phyloP scores from a whole-genome alignment of 64 coral and sea anemone species.

The Montipora sp. region DNA sequence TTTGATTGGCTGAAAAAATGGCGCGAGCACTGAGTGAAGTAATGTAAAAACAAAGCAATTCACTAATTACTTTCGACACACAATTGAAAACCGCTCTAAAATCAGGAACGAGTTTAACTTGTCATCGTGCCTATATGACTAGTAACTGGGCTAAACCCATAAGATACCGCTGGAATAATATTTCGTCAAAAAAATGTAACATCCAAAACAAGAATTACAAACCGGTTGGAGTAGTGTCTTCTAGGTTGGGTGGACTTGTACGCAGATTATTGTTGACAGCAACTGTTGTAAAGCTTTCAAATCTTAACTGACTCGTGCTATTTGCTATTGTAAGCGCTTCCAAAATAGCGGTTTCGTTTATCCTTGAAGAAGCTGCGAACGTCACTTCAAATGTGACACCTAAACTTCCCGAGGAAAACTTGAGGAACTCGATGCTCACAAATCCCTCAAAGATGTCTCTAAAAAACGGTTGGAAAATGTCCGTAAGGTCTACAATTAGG shows the following conservation, averaged over 20 bases:
- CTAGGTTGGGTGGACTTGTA: neutral
- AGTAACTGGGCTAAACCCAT: too few species aligned
- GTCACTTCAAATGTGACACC: neutral
- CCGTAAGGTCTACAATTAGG: neutral
- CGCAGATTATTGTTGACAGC: neutral
- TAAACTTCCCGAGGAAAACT: conserved; percentile 11
- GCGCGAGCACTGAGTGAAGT: too few species aligned
- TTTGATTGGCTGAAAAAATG: too few species aligned
- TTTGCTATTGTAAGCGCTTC: neutral
- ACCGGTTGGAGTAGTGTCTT: neutral
- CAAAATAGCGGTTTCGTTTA: neutral
- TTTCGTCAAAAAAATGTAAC: too few species aligned
- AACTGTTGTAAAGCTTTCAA: neutral
- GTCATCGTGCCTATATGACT: too few species aligned
- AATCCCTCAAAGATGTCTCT: neutral
- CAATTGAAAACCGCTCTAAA: too few species aligned
- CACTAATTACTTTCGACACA: too few species aligned
- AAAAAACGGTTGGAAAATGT: neutral
- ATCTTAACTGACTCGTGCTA: neutral
- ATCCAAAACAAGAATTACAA: neutral
- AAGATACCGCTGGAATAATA: too few species aligned
- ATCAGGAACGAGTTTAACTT: too few species aligned
- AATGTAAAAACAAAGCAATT: too few species aligned
- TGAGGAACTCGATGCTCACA: neutral
- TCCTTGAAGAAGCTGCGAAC: neutral